Conservation (phyloP, 2,113 vertebrate genomes). For the Hydrochoerus hydrochaeris region DNA sequence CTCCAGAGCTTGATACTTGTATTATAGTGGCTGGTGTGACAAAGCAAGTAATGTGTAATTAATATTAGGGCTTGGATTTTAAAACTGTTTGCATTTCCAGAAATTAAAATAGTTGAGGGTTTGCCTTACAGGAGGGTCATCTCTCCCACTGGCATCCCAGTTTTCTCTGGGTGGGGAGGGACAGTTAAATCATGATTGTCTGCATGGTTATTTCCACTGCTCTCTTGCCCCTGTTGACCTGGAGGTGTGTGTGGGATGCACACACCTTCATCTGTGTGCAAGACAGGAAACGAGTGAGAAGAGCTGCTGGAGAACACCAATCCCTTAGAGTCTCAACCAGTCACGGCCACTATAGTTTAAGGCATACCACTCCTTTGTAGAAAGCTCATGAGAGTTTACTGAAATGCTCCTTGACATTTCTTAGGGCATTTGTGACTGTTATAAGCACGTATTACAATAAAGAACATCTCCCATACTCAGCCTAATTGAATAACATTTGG, state of each 20-base stretch:
- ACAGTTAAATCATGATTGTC: background rate
- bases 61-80: background rate
- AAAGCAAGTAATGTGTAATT: background rate
- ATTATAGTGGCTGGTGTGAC: background rate
- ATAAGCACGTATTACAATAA: background rate
- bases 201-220: background rate
- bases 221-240: background rate
- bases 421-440: background rate
- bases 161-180: background rate
- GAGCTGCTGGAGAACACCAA: background rate
- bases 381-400: background rate
- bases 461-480: background rate
- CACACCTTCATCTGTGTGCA: background rate
- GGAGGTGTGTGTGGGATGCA: fast-evolving
- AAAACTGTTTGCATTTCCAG: background rate
- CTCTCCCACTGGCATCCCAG: background rate
- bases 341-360: background rate
- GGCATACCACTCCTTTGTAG: background rate
- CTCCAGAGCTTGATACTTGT: background rate
- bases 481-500: background rate
- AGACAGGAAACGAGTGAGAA: background rate
- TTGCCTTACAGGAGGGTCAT: background rate
- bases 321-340: background rate
- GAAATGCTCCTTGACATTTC: background rate
- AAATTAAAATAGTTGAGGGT: background rate